phyloP scores from a whole-genome alignment of 2,797 vertebrate species.

The Cichlasoma orientale region DNA sequence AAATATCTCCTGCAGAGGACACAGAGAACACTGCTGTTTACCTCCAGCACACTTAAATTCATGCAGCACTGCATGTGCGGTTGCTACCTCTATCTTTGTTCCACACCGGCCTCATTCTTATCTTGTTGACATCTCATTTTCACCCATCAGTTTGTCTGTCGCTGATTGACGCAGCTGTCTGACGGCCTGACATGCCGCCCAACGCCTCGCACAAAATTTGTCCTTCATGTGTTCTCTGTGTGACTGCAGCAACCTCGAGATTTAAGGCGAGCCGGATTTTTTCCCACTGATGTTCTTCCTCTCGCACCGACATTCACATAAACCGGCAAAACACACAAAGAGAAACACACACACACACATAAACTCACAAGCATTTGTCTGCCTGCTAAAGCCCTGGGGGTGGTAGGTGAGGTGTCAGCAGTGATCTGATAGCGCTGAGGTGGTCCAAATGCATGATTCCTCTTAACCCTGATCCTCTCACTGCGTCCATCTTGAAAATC shows the following conservation, averaged over 20 bases:
- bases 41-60: conserved; percentile 15
- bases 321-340: not conserved
- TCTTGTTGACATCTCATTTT: conserved; percentile 73
- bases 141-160: conserved; percentile 52
- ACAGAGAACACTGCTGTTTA: not conserved
- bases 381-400: conserved; percentile 54
- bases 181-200: conserved; percentile 14
- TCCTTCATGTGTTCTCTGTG: conserved; percentile 54
- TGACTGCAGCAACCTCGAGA: conserved; percentile 52
- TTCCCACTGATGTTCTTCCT: not conserved
- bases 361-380: conserved; percentile 17
- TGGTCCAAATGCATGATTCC: conserved; percentile 65
- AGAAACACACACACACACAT: not conserved
- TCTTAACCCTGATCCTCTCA: conserved; percentile 60
- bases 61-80: not conserved
- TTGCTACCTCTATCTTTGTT: conserved; percentile 27
- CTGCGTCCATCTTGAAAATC: conserved; percentile 55
- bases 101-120: conserved; percentile 34
- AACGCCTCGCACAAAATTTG: conserved; percentile 43
- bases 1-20: conserved; percentile 23
- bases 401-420: conserved; percentile 69
- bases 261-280: conserved; percentile 40
- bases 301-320: not conserved
- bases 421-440: conserved; percentile 69
- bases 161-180: conserved; percentile 63